Evolutionary conservation across 2,888 invertebrate genomes (phyloP).

Genomic region (Atethmia centrago): DNA sequence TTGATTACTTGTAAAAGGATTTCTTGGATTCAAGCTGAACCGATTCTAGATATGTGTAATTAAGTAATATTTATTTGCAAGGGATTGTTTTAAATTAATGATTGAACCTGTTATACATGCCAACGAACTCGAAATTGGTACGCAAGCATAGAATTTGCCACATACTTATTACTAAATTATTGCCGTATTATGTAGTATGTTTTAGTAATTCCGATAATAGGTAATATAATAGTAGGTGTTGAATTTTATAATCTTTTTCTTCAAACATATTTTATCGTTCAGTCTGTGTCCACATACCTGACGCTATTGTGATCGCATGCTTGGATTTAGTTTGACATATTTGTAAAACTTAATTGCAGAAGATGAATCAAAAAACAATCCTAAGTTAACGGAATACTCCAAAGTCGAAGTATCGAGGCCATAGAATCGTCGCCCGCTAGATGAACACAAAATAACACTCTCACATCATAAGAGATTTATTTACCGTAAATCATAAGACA

Average conservation of each 20-base stretch:
- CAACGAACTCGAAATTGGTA: slow-evolving; percentile 7
- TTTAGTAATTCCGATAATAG: slow-evolving; percentile 8
- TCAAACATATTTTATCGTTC: slow-evolving; percentile 43
- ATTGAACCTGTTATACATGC: background rate
- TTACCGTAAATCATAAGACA: slow-evolving; percentile 86
- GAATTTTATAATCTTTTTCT: slow-evolving; percentile 20
- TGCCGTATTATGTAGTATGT: slow-evolving; percentile 3
- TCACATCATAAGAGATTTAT: slow-evolving; percentile 73
- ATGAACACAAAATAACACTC: slow-evolving; percentile 75
- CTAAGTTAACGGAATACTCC: slow-evolving; percentile 79
- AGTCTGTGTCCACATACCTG: slow-evolving; percentile 26
- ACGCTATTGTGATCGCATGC: slow-evolving; percentile 68
- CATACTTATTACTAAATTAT: slow-evolving; percentile 22
- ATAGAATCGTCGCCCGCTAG: slow-evolving; percentile 83
- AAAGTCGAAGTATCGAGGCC: slow-evolving; percentile 83
- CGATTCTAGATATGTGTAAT: background rate
- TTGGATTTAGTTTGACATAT: slow-evolving; percentile 30
- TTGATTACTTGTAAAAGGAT: background rate
- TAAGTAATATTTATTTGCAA: background rate
- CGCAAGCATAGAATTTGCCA: slow-evolving; percentile 10
- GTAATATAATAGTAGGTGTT: slow-evolving; percentile 5
- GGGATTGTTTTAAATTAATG: background rate
- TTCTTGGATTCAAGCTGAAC: background rate
- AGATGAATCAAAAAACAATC: slow-evolving; percentile 72
- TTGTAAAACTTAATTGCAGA: slow-evolving; percentile 44